phyloP scores from a whole-genome alignment of 2,797 vertebrate genomes.

The Mustela erminea region DNA sequence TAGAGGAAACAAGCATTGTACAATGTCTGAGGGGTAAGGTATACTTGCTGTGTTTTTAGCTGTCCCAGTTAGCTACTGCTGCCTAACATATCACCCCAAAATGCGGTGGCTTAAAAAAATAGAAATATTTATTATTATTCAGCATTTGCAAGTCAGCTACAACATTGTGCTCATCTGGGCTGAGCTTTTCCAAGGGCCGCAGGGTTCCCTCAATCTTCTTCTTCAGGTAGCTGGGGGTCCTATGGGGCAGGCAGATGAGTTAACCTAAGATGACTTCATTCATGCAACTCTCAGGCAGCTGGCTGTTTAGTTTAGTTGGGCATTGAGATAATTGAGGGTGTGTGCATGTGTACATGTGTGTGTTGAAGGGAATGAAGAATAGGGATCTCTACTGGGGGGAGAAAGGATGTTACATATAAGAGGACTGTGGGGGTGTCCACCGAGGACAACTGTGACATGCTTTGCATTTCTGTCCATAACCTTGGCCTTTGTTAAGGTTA shows the following conservation, averaged over 20 bases:
- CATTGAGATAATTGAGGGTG: neutral
- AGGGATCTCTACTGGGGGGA: neutral
- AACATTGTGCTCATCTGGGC: neutral
- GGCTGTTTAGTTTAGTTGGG: neutral
- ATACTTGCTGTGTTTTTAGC: neutral
- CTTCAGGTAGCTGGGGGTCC: neutral
- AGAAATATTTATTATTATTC: neutral
- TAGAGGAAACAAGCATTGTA: neutral
- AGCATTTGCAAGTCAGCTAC: neutral
- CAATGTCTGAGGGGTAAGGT: neutral
- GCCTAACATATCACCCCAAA: neutral
- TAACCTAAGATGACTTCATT: neutral
- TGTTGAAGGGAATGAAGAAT: neutral
- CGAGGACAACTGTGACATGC: neutral
- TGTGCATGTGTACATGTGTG: no score
- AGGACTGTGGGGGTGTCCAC: neutral
- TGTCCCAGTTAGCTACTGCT: neutral
- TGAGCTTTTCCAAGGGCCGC: neutral
- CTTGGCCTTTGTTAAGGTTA: neutral
- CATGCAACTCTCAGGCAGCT: neutral
- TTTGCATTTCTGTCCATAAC: neutral
- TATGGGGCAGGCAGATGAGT: neutral
- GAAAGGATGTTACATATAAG: neutral
- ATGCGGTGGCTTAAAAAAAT: neutral
- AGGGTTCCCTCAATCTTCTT: neutral